A percentile compares a stretch with the other conserved stretches of the same genome.
Evolutionary conservation across 2,113 vertebrate species (phyloP).

Genomic region (Aythya baeri): DNA sequence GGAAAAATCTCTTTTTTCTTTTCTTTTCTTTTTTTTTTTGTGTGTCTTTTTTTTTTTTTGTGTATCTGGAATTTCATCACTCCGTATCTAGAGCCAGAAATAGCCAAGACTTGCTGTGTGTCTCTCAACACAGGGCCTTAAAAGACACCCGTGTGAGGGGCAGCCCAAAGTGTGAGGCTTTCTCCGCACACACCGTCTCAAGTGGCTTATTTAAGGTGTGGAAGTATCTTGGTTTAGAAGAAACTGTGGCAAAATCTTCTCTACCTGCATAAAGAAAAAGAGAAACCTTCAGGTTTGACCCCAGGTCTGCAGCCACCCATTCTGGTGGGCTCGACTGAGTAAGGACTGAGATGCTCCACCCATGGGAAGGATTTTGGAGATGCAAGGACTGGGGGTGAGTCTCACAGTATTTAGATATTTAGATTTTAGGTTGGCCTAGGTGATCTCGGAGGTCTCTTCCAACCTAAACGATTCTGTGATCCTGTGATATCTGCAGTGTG

Average conservation of each 20-base stretch:
- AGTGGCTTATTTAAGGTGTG: neutral
- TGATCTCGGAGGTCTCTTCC: too few relatives aligned
- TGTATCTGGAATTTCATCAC: neutral
- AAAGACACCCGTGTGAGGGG: neutral
- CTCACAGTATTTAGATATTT: neutral
- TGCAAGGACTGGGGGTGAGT: accelerated
- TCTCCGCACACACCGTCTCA: neutral
- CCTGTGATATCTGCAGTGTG: neutral
- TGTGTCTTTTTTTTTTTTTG: accelerated
- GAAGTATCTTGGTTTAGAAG: neutral
- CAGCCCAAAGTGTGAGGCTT: neutral
- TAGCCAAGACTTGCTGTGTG: neutral
- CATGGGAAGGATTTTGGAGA: neutral
- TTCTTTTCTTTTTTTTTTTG: neutral
- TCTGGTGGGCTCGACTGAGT: neutral
- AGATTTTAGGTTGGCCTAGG: too few relatives aligned
- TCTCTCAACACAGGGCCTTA: neutral
- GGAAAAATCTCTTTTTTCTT: accelerated
- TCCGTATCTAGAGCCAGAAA: neutral
- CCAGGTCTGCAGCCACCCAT: neutral
- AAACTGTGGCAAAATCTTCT: neutral
- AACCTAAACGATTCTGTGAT: too few relatives aligned
- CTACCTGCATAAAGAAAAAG: neutral
- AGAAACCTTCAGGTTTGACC: neutral
- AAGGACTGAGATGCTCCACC: neutral